phyloP scores from a whole-genome alignment of 92 coral and sea anemone species.

The Palythoa grandis region DNA sequence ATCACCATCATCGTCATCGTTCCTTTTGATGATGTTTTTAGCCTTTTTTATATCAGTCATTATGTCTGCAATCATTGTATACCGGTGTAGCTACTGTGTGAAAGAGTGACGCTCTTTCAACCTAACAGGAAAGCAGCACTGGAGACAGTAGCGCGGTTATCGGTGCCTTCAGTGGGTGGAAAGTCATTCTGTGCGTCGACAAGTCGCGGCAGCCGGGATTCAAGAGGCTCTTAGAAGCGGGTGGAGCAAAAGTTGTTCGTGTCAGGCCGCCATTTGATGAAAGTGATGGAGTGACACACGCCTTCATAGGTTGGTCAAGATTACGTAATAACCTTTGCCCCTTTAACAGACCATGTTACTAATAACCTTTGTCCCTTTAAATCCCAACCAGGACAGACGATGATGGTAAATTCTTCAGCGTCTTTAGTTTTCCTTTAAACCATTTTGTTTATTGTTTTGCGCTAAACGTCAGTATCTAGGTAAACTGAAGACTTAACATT shows the following conservation, averaged over 20 bases:
- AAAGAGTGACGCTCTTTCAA: not conserved
- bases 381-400: too few species aligned
- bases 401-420: too few species aligned
- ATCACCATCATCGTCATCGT: too few species aligned
- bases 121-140: constrained; percentile 11
- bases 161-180: constrained; percentile 96
- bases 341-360: too few species aligned
- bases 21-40: too few species aligned
- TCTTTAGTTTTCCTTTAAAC: too few species aligned
- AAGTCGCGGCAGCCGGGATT: constrained; percentile 82
- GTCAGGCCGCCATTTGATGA: constrained; percentile 79
- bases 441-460: too few species aligned
- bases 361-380: too few species aligned
- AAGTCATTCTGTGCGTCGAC: constrained; percentile 87
- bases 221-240: constrained; percentile 86
- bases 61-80: not conserved
- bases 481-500: too few species aligned
- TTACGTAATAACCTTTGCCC: too few species aligned
- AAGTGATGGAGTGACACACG: constrained; percentile 76
- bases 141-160: not conserved
- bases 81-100: not conserved
- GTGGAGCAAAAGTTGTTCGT: constrained; percentile 89
- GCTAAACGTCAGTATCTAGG: too few species aligned
- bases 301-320: constrained; percentile 82
- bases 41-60: too few species aligned